Evolutionary conservation across 2,113 vertebrate species (phyloP).

Genomic region (Willisornis vidua): DNA sequence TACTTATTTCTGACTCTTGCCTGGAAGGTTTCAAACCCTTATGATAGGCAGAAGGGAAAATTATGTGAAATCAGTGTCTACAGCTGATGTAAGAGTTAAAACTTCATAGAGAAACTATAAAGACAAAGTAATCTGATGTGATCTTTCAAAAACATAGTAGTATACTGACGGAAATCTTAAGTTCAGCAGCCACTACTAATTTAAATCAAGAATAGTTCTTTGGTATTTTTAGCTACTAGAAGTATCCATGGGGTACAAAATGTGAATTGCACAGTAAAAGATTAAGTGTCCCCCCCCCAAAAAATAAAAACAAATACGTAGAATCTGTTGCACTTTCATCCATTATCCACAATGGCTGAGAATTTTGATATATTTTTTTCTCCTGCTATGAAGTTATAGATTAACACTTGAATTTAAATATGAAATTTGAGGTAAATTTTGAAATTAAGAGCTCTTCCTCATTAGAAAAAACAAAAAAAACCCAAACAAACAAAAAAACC

Average conservation of each 20-base stretch:
- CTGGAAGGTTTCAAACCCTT: not conserved
- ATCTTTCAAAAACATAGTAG: not conserved
- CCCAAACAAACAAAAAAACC: too few species aligned
- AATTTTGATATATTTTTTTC: not conserved
- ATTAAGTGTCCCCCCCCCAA: not conserved
- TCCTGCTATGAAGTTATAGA: not conserved
- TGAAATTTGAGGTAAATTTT: not conserved
- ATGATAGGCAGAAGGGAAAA: not conserved
- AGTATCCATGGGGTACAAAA: not conserved
- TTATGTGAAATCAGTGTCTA: not conserved
- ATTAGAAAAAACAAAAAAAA: not conserved
- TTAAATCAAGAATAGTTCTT: not conserved
- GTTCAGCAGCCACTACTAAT: not conserved
- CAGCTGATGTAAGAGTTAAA: not conserved
- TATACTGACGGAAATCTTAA: not conserved
- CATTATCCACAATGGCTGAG: fast-evolving
- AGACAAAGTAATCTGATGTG: not conserved
- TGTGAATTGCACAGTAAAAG: not conserved
- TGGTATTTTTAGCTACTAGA: not conserved
- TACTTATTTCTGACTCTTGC: not conserved
- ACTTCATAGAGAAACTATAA: not conserved
- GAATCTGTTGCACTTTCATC: not conserved
- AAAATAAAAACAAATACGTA: not conserved
- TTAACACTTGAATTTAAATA: not conserved
- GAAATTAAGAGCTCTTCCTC: not conserved